Evolutionary conservation across 2,113 vertebrate species (phyloP).

Genomic region (Sphaerodactylus townsendi): DNA sequence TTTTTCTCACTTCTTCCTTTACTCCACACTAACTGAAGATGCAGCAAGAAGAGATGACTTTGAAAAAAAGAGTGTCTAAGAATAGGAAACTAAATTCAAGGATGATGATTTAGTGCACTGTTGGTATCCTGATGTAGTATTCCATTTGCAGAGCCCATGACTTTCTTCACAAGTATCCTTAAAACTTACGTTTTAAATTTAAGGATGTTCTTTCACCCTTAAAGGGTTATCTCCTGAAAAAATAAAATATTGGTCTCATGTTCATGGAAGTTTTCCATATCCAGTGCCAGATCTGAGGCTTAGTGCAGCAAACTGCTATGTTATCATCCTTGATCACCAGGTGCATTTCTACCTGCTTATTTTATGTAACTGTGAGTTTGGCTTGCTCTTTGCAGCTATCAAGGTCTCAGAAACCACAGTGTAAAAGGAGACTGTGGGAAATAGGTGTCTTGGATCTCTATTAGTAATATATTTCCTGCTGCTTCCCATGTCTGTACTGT

Average conservation of each 20-base stretch:
- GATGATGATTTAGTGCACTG: constrained; percentile 65
- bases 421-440: not conserved
- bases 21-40: constrained; percentile 22
- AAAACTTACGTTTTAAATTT: constrained; percentile 60
- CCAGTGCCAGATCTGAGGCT: not conserved
- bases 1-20: constrained; percentile 1
- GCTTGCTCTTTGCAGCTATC: not conserved
- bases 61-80: constrained; percentile 61
- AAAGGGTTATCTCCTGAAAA: constrained; percentile 42
- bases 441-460: not conserved
- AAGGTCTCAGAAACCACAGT: not conserved
- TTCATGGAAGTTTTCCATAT: not conserved
- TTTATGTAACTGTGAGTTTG: not conserved
- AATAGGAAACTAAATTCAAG: constrained; percentile 65
- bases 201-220: constrained; percentile 46
- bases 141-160: constrained; percentile 46
- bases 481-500: not conserved
- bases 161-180: constrained; percentile 56
- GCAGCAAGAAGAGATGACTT: constrained; percentile 57
- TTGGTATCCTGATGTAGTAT: constrained; percentile 64
- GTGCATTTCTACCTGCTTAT: not conserved
- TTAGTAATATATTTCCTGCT: not conserved
- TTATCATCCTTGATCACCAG: not conserved
- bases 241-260: not conserved
- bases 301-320: not conserved